phyloP scores from a whole-genome alignment of 1,140 invertebrate species.

The Ladona fulva region DNA sequence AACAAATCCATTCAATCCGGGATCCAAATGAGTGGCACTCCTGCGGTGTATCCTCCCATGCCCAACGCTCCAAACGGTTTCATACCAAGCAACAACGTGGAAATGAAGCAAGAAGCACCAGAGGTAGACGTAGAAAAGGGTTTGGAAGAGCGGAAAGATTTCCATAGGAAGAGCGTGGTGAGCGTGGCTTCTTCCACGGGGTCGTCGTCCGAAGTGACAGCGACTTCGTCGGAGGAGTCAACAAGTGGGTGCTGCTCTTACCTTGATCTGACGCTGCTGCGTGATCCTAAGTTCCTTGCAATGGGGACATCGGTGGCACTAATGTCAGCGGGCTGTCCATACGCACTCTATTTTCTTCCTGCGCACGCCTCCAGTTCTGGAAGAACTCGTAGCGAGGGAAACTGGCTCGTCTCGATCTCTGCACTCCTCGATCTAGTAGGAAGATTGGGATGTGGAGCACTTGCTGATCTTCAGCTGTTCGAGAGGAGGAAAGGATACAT shows the following conservation, averaged over 20 bases:
- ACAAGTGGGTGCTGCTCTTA: constrained; percentile 32
- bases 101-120: background rate
- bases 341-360: constrained; percentile 63
- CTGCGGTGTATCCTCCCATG: background rate
- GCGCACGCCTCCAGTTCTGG: constrained; percentile 58
- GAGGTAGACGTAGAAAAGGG: background rate
- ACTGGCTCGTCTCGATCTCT: constrained; percentile 60
- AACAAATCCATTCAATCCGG: background rate
- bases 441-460: constrained; percentile 55
- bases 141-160: background rate
- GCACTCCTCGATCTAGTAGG: constrained; percentile 59
- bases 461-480: constrained; percentile 60
- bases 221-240: background rate
- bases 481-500: constrained; percentile 60
- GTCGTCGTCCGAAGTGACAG: background rate
- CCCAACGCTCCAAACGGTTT: background rate
- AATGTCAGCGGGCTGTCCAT: constrained; percentile 66
- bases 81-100: background rate
- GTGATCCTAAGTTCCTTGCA: constrained; percentile 57
- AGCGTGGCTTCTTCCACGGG: background rate
- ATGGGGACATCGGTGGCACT: constrained; percentile 60
- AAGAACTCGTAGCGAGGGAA: constrained; percentile 56
- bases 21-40: background rate
- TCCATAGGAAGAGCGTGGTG: background rate
- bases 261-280: constrained; percentile 54